Evolutionary conservation across 2,888 invertebrate genomes (phyloP).

Genomic region (Hypsopygia costalis): DNA sequence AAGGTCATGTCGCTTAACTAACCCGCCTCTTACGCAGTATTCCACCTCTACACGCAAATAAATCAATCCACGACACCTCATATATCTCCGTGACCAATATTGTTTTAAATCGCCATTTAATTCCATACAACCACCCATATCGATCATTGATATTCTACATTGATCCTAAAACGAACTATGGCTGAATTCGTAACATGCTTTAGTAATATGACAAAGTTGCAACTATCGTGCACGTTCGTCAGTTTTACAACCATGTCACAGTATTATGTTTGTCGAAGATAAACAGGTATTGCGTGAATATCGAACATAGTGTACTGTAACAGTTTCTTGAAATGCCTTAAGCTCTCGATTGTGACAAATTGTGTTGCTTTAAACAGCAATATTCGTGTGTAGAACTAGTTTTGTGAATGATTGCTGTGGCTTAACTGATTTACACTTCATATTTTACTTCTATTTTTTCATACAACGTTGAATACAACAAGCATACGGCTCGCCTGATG

Average conservation of each 20-base stretch:
- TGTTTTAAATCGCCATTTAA: constrained; percentile 40
- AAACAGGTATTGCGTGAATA: background rate
- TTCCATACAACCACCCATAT: constrained; percentile 31
- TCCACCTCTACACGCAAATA: constrained; percentile 37
- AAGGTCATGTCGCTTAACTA: too few relatives aligned
- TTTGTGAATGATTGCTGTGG: background rate
- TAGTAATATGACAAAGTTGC: background rate
- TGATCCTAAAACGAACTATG: constrained; percentile 32
- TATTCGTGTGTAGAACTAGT: background rate
- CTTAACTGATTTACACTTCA: constrained; percentile 4
- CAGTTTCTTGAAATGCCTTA: background rate
- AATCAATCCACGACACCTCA: constrained; percentile 64
- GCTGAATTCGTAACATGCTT: constrained; percentile 19
- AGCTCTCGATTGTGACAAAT: constrained; percentile 9
- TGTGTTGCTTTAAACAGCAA: constrained; percentile 4
- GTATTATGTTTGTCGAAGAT: background rate
- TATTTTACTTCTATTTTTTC: too few relatives aligned
- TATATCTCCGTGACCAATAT: constrained; percentile 58
- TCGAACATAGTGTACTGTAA: background rate
- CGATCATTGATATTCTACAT: constrained; percentile 36
- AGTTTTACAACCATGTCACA: constrained; percentile 8
- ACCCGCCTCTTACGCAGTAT: too few relatives aligned
- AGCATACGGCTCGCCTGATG: too few relatives aligned
- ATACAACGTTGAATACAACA: too few relatives aligned
- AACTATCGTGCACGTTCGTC: background rate